phyloP scores from a whole-genome alignment of 2,113 vertebrate genomes.

The Addax nasomaculatus region DNA sequence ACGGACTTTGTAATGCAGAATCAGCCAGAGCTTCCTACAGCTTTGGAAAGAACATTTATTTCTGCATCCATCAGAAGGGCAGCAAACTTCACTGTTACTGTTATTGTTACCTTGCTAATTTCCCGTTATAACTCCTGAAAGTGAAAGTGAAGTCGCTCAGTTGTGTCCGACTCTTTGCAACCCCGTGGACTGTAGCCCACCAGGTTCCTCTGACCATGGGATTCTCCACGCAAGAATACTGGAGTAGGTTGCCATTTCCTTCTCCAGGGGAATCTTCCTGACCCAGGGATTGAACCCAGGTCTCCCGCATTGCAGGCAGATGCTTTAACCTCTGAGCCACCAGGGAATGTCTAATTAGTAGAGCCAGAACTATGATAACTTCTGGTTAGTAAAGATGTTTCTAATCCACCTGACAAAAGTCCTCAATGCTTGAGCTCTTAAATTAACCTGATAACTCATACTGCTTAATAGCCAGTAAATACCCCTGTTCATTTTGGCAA shows the following conservation, averaged over 20 bases:
- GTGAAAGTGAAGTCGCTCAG: too few relatives aligned
- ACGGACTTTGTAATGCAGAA: background rate
- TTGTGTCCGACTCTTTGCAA: accelerated
- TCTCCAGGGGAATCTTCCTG: too few relatives aligned
- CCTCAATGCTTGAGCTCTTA: conserved; percentile 20
- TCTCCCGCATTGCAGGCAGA: too few relatives aligned
- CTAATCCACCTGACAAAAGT: background rate
- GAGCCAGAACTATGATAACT: background rate
- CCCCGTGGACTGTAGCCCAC: too few relatives aligned
- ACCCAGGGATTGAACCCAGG: too few relatives aligned
- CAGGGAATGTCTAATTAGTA: background rate
- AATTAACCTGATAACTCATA: conserved; percentile 41
- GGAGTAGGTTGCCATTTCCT: too few relatives aligned
- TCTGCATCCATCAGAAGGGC: background rate
- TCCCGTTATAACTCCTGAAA: background rate
- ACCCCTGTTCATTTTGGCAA: conserved; percentile 21
- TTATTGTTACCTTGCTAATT: background rate
- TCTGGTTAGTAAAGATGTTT: background rate
- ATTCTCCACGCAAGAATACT: too few relatives aligned
- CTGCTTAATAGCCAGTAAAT: conserved; percentile 22
- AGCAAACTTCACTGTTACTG: background rate
- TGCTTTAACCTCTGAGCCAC: too few relatives aligned
- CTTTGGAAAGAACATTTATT: background rate
- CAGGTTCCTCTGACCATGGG: accelerated
- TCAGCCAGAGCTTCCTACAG: background rate